A percentile compares a stretch with the other conserved stretches of the same genome.
Evolutionary conservation across 1,140 invertebrate genomes (phyloP).

Genomic region (Megalonaias nervosa): DNA sequence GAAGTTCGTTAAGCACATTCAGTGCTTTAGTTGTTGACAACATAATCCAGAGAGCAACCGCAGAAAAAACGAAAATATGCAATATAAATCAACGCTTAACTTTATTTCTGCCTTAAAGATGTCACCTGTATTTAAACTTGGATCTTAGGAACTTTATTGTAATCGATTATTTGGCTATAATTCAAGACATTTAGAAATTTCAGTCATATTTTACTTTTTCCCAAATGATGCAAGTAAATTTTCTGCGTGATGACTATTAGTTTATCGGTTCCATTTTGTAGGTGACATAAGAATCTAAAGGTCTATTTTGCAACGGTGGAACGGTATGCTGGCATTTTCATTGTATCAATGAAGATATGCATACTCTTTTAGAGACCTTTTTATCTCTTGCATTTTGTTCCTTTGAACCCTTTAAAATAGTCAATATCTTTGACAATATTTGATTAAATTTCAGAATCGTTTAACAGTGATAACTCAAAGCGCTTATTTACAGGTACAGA

Average conservation of each 20-base stretch:
- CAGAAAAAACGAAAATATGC: background rate
- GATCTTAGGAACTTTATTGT: too few species aligned
- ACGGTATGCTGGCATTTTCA: too few species aligned
- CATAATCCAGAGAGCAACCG: background rate
- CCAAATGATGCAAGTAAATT: too few species aligned
- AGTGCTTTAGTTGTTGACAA: background rate
- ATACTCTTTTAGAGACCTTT: background rate
- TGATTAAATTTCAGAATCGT: background rate
- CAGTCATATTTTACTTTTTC: too few species aligned
- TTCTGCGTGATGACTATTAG: too few species aligned
- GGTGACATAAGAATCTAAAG: too few species aligned
- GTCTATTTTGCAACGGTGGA: too few species aligned
- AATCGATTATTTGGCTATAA: too few species aligned
- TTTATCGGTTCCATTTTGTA: too few species aligned
- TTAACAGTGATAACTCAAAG: background rate
- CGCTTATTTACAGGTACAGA: constrained; percentile 72
- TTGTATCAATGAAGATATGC: background rate
- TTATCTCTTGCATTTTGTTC: background rate
- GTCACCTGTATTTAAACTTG: too few species aligned
- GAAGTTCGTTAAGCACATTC: background rate
- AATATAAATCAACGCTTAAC: background rate
- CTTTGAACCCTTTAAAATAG: background rate
- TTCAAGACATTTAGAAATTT: too few species aligned
- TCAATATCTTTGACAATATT: background rate
- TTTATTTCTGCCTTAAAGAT: too few species aligned